Evolutionary conservation across 2,797 vertebrate genomes (phyloP).

Genomic region (Phrynocephalus vlangalii): DNA sequence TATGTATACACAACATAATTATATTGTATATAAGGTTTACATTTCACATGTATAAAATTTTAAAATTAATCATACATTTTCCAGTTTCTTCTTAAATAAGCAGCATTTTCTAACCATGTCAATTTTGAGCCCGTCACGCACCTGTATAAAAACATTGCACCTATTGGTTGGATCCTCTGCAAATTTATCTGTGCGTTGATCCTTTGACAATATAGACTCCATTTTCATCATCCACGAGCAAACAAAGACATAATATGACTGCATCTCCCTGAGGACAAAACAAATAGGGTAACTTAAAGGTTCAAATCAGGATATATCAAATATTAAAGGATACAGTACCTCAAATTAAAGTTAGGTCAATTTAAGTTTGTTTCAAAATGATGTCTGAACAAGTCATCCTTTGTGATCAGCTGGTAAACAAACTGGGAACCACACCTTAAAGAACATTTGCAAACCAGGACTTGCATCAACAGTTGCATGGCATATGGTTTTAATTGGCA

Average conservation of each 20-base stretch:
- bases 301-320: too few relatives aligned
- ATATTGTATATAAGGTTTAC: too few relatives aligned
- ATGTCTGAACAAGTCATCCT: not conserved
- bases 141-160: slow-evolving; percentile 97
- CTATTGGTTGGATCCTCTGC: slow-evolving; percentile 93
- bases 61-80: not conserved
- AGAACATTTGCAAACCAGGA: not conserved
- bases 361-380: not conserved
- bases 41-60: not conserved
- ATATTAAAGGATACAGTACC: not conserved
- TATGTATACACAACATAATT: too few relatives aligned
- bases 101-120: slow-evolving; percentile 10
- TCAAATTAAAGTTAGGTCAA: not conserved
- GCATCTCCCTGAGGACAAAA: slow-evolving; percentile 89
- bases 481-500: not conserved
- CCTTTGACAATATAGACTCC: slow-evolving; percentile 94
- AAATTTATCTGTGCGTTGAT: slow-evolving; percentile 88
- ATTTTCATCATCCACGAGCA: slow-evolving; percentile 99
- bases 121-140: slow-evolving; percentile 70
- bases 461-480: not conserved
- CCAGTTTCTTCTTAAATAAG: slow-evolving; percentile 1
- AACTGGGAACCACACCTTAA: not conserved
- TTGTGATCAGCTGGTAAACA: not conserved
- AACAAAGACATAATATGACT: slow-evolving; percentile 97
- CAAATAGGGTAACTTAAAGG: slow-evolving; percentile 31